Conservation (phyloP, 2,797 vertebrate species). For the Cyprinella venusta region DNA sequence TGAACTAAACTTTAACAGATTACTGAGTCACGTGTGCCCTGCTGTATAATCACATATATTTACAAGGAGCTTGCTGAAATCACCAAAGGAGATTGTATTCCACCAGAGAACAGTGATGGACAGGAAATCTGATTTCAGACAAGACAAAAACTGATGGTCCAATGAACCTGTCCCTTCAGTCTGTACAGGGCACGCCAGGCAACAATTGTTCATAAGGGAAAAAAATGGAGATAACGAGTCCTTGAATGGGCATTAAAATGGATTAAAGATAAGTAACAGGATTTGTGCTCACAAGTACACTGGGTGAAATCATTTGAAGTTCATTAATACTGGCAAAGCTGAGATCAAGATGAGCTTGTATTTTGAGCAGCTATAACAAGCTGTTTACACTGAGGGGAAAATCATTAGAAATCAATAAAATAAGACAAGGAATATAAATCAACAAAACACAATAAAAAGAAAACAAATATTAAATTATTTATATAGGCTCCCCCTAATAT, state of each 20-base stretch:
- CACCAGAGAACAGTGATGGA: not conserved
- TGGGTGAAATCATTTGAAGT: not conserved
- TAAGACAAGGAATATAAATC: too few relatives aligned
- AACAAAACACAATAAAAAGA: too few relatives aligned
- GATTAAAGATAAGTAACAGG: not conserved
- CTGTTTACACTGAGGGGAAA: not conserved
- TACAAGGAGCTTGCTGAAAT: conserved; percentile 21
- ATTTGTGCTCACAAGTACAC: not conserved
- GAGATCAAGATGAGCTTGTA: not conserved
- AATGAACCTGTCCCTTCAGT: not conserved
- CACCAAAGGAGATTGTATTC: conserved; percentile 31
- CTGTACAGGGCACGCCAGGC: not conserved
- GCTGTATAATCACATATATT: conserved; percentile 45
- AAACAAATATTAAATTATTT: too few relatives aligned
- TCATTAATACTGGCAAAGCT: conserved; percentile 9
- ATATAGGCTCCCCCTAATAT: too few relatives aligned
- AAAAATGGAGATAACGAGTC: not conserved
- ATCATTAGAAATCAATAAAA: too few relatives aligned
- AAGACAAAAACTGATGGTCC: conserved; percentile 9
- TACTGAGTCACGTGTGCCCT: conserved; percentile 36
- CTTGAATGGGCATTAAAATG: not conserved
- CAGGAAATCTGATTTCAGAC: conserved; percentile 7
- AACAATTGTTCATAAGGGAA: not conserved
- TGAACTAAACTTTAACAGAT: conserved; percentile 10
- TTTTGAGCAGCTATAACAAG: not conserved